Percentiles rank a stretch among this genome's conserved stretches.
Conservation (phyloP, 2,113 vertebrate genomes). For the Pleuronectes platessa region DNA sequence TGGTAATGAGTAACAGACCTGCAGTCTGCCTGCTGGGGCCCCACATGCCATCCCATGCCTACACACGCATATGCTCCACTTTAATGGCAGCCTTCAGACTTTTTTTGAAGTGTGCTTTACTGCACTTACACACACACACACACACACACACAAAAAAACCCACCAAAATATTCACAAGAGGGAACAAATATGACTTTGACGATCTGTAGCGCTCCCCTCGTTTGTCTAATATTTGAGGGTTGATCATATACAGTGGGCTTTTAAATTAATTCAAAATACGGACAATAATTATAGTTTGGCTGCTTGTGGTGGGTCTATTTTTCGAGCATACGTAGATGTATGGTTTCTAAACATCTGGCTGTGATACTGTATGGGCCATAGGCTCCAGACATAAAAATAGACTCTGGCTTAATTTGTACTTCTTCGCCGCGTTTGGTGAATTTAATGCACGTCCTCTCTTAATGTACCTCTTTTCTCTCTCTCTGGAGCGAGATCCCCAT, state of each 20-base stretch:
- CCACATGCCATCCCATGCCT: constrained; percentile 65
- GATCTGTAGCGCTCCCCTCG: neutral
- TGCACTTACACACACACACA: neutral
- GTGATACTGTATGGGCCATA: constrained; percentile 46
- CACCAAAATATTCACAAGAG: constrained; percentile 30
- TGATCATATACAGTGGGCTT: constrained; percentile 44
- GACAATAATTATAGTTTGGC: constrained; percentile 51
- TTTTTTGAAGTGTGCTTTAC: constrained; percentile 43
- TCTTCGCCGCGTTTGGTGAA: constrained; percentile 14
- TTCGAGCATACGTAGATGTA: constrained; percentile 25
- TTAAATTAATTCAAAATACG: constrained; percentile 55
- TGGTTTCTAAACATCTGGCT: constrained; percentile 69
- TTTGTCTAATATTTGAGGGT: constrained; percentile 44
- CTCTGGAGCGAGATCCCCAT: neutral
- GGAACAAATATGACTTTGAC: constrained; percentile 22
- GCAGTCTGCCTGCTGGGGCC: constrained; percentile 64
- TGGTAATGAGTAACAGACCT: constrained; percentile 79
- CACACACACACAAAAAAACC: neutral
- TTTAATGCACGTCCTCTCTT: neutral
- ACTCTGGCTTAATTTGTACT: constrained; percentile 4
- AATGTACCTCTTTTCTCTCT: neutral
- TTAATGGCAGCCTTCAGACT: constrained; percentile 67
- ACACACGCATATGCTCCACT: constrained; percentile 69
- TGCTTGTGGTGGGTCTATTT: constrained; percentile 47
- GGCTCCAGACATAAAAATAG: constrained; percentile 26